Conservation (phyloP, 2,888 invertebrate species). For the Amorpha juglandis region DNA sequence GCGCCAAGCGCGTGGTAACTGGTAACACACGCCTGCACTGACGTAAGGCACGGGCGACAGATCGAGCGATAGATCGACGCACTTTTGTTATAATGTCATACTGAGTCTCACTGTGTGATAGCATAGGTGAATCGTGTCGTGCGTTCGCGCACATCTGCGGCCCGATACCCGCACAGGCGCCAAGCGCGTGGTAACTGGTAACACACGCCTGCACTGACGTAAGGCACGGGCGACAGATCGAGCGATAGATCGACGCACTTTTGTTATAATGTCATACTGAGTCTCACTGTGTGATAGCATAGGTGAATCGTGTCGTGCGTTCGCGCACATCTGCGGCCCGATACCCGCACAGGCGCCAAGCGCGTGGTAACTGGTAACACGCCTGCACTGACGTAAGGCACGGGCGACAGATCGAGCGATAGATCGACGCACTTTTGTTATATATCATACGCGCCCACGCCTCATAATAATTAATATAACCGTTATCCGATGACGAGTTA, state of each 20-base stretch:
- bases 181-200: slow-evolving; percentile 60
- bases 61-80: slow-evolving; percentile 35
- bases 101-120: slow-evolving; percentile 31
- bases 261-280: slow-evolving; percentile 29
- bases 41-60: slow-evolving; percentile 32
- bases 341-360: slow-evolving; percentile 48
- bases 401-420: slow-evolving; percentile 37
- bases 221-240: slow-evolving; percentile 42
- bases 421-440: slow-evolving; percentile 34
- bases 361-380: slow-evolving; percentile 54
- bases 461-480: slow-evolving; percentile 40
- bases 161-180: slow-evolving; percentile 45
- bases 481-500: slow-evolving; percentile 31
- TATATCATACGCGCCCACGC: slow-evolving; percentile 37
- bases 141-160: slow-evolving; percentile 72
- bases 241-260: slow-evolving; percentile 36
- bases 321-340: slow-evolving; percentile 70
- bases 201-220: slow-evolving; percentile 41
- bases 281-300: slow-evolving; percentile 39
- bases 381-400: slow-evolving; percentile 44
- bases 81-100: slow-evolving; percentile 28
- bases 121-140: slow-evolving; percentile 52
- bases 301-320: slow-evolving; percentile 54
- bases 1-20: slow-evolving; percentile 59
- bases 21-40: slow-evolving; percentile 37